Percentiles rank a stretch among this genome's conserved stretches.
phyloP scores from a whole-genome alignment of 2,113 vertebrate genomes.

The Sisor rabdophorus region DNA sequence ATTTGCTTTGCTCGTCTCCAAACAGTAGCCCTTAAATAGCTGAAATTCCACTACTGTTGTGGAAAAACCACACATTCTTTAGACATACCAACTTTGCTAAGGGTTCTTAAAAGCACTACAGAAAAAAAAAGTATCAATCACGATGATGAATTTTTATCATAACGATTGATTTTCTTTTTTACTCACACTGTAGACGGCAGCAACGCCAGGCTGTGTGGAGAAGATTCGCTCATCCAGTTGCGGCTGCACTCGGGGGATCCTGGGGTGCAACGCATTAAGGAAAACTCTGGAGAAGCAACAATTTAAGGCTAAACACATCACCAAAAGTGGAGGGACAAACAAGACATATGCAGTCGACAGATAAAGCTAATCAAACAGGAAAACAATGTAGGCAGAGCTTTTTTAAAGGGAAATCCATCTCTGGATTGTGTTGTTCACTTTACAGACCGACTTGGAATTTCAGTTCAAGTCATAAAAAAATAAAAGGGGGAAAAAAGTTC shows the following conservation, averaged over 20 bases:
- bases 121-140: neutral
- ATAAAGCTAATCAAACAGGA: neutral
- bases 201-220: slow-evolving; percentile 65
- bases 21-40: neutral
- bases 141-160: neutral
- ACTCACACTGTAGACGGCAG: slow-evolving; percentile 75
- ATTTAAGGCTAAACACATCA: slow-evolving; percentile 49
- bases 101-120: neutral
- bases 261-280: slow-evolving; percentile 64
- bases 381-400: neutral
- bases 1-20: neutral
- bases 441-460: neutral
- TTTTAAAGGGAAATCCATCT: neutral
- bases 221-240: slow-evolving; percentile 72
- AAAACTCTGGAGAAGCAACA: slow-evolving; percentile 55
- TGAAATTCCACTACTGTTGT: neutral
- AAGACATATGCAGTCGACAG: slow-evolving; percentile 25
- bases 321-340: slow-evolving; percentile 46
- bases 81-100: neutral
- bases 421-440: neutral
- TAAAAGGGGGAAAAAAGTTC: slow-evolving; percentile 19
- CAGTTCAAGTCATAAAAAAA: slow-evolving; percentile 7
- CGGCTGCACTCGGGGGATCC: slow-evolving; percentile 68
- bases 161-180: neutral
- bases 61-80: neutral